These are phyloP conservation scores for Beroe ovata DNA, from an alignment of 37 sponge, comb jelly and placozoan species.

Conservation along the genomic window DNA sequence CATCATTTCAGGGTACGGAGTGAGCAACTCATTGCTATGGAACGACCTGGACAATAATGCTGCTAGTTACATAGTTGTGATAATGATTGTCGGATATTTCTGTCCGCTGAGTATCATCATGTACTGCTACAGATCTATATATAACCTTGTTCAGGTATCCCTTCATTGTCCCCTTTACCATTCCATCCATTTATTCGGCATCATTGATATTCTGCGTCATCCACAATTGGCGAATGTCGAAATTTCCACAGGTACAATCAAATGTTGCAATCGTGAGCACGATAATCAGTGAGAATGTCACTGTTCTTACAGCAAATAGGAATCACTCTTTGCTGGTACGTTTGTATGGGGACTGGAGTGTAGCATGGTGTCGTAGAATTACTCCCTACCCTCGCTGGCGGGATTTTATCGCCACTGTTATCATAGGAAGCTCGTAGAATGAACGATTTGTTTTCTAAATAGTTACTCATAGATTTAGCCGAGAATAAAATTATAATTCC, in stretches of 20 bases:
- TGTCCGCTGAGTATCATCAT: slow-evolving; percentile 5
- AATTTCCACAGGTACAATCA: slow-evolving; percentile 21
- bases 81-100: slow-evolving; percentile 37
- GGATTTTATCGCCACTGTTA: too few relatives aligned
- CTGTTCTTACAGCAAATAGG: neutral
- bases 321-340: slow-evolving; percentile 18
- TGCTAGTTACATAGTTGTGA: neutral
- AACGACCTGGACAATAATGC: neutral
- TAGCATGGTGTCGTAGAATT: too few relatives aligned
- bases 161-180: too few relatives aligned
- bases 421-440: too few relatives aligned
- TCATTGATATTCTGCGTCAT: too few relatives aligned
- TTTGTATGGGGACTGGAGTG: too few relatives aligned
- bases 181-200: too few relatives aligned
- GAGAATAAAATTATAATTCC: too few relatives aligned
- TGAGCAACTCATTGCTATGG: slow-evolving; percentile 30
- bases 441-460: too few relatives aligned
- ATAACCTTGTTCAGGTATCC: slow-evolving; percentile 39
- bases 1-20: slow-evolving; percentile 19
- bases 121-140: slow-evolving; percentile 38
- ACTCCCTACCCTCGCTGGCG: too few relatives aligned
- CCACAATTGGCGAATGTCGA: too few relatives aligned
- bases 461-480: too few relatives aligned
- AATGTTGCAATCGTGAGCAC: slow-evolving; percentile 1
- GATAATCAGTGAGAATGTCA: slow-evolving; percentile 36